A percentile compares a stretch with the other conserved stretches of the same genome.
These are phyloP conservation scores for Rallus limicola DNA, from an alignment of 2,113 vertebrate genomes.

Conservation along the genomic window DNA sequence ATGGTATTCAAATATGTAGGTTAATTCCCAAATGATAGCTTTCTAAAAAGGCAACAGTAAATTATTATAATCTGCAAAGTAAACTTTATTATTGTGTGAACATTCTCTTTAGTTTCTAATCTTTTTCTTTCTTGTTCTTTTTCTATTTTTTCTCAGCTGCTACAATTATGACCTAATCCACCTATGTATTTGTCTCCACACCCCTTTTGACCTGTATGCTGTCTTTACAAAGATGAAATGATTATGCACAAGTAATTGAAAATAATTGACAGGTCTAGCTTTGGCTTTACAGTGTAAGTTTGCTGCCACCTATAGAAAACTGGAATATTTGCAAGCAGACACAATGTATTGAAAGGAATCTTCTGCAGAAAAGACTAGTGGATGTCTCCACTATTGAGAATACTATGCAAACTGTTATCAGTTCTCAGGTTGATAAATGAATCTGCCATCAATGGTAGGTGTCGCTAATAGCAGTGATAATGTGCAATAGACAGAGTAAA, in stretches of 20 bases:
- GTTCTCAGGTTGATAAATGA: not conserved
- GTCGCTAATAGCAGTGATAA: not conserved
- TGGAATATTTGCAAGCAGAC: not conserved
- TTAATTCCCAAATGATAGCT: not conserved
- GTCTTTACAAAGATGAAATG: constrained; percentile 1
- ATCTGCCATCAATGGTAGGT: not conserved
- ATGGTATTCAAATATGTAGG: not conserved
- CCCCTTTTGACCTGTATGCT: not conserved
- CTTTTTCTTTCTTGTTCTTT: not conserved
- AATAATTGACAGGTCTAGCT: not conserved
- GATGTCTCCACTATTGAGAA: not conserved
- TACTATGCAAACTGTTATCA: not conserved
- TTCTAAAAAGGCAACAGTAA: not conserved
- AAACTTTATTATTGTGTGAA: not conserved
- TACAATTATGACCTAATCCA: not conserved
- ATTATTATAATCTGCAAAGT: not conserved
- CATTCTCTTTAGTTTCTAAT: not conserved
- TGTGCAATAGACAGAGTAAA: not conserved
- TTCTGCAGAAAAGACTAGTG: not conserved
- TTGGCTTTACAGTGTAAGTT: constrained; percentile 45
- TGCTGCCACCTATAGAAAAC: constrained; percentile 77
- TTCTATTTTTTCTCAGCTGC: not conserved
- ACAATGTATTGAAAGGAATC: not conserved
- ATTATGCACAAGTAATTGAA: constrained; percentile 4
- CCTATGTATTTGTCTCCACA: not conserved